phyloP scores from a whole-genome alignment of 2,797 vertebrate genomes.

The Acanthurus leucopareius region DNA sequence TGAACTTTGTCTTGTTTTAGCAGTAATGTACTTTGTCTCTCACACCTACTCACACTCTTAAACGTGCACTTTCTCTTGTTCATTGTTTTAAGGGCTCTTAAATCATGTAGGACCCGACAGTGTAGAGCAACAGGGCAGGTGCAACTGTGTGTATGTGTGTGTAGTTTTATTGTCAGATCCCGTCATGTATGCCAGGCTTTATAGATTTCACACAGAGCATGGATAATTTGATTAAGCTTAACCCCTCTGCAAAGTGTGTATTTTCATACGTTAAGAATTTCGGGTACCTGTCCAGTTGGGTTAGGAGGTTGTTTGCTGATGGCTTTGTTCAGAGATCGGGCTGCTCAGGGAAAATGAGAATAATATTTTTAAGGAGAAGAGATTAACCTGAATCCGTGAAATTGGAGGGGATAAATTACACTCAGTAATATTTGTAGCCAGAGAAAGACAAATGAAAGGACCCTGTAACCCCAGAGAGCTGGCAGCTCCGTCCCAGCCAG shows the following conservation, averaged over 20 bases:
- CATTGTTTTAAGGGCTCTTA: slow-evolving; percentile 58
- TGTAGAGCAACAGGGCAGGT: slow-evolving; percentile 74
- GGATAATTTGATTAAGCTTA: slow-evolving; percentile 73
- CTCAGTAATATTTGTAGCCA: slow-evolving; percentile 65
- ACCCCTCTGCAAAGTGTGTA: slow-evolving; percentile 51
- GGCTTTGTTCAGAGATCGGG: slow-evolving; percentile 71
- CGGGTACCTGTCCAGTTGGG: slow-evolving; percentile 69
- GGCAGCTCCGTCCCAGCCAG: slow-evolving; percentile 66
- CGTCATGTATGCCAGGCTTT: slow-evolving; percentile 63
- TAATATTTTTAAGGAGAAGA: slow-evolving; percentile 76
- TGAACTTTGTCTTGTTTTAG: slow-evolving; percentile 63
- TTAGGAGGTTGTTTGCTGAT: slow-evolving; percentile 74
- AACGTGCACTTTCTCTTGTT: slow-evolving; percentile 30
- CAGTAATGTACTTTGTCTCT: slow-evolving; percentile 37
- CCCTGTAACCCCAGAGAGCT: slow-evolving; percentile 55
- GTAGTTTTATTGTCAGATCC: slow-evolving; percentile 52
- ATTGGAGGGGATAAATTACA: slow-evolving; percentile 76
- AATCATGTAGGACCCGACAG: slow-evolving; percentile 57
- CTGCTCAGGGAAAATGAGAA: slow-evolving; percentile 58
- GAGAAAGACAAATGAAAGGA: slow-evolving; percentile 61
- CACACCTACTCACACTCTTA: slow-evolving; percentile 33
- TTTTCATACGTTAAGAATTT: slow-evolving; percentile 55
- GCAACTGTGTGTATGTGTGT: slow-evolving; percentile 45
- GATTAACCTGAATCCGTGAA: slow-evolving; percentile 73
- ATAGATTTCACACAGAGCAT: slow-evolving; percentile 69